A percentile compares a stretch with the other conserved stretches of the same genome.
These are phyloP conservation scores for Lasioglossum morio DNA, from an alignment of 2,888 invertebrate genomes.

Conservation along the genomic window DNA sequence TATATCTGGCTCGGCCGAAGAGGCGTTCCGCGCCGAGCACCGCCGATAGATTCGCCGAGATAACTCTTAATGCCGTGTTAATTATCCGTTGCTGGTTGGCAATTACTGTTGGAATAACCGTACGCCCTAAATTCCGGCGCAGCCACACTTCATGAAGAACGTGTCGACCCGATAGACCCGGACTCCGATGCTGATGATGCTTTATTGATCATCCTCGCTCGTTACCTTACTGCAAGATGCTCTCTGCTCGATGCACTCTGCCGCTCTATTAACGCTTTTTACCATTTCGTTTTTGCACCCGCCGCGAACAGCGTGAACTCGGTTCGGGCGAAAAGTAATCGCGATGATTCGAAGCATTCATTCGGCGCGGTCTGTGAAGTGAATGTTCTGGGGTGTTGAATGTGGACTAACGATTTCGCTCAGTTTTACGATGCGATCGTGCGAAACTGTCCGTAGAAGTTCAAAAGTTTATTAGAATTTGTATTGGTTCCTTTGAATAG, in stretches of 20 bases:
- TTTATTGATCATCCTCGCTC: conserved; percentile 18
- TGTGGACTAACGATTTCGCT: background rate
- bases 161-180: conserved; percentile 40
- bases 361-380: background rate
- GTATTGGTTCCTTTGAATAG: too few species aligned
- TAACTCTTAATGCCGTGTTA: conserved; percentile 76
- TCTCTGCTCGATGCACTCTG: background rate
- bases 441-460: background rate
- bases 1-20: conserved; percentile 59
- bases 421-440: background rate
- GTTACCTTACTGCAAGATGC: background rate
- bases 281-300: background rate
- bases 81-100: conserved; percentile 71
- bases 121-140: conserved; percentile 72
- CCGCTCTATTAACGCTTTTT: conserved; percentile 5
- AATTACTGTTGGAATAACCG: conserved; percentile 69
- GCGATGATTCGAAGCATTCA: background rate
- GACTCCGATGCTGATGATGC: conserved; percentile 18
- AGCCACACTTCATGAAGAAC: conserved; percentile 59
- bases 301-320: conserved; percentile 1
- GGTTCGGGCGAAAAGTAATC: background rate
- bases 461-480: too few species aligned
- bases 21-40: conserved; percentile 57
- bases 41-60: conserved; percentile 68
- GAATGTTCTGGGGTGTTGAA: background rate